Evolutionary conservation across 2,113 vertebrate species (phyloP).

Genomic region (Perca flavescens): DNA sequence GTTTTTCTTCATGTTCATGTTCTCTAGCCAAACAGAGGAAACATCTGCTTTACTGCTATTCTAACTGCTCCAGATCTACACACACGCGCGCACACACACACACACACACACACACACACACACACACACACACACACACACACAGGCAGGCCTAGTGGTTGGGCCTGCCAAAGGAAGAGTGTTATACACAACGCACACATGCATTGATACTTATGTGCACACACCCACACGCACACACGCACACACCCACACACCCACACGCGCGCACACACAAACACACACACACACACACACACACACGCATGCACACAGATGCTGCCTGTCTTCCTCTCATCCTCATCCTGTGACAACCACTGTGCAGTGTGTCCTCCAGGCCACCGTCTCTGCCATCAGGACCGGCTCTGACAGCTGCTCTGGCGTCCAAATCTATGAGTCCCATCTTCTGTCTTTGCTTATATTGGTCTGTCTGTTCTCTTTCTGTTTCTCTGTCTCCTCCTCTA

Average conservation of each 20-base stretch:
- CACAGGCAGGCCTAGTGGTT: conserved; percentile 49
- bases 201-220: conserved; percentile 41
- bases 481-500: background rate
- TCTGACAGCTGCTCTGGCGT: conserved; percentile 60
- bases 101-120: conserved; percentile 26
- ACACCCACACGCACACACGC: conserved; percentile 22
- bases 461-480: background rate
- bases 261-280: conserved; percentile 22
- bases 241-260: conserved; percentile 37
- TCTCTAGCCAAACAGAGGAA: conserved; percentile 78
- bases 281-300: too few species aligned
- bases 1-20: conserved; percentile 68
- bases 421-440: conserved; percentile 21
- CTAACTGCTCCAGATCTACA: conserved; percentile 78
- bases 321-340: conserved; percentile 67
- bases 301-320: conserved; percentile 55
- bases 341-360: conserved; percentile 66
- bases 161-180: conserved; percentile 64
- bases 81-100: conserved; percentile 57
- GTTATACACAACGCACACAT: conserved; percentile 53
- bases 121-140: conserved; percentile 12
- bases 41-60: conserved; percentile 82
- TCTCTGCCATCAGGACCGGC: conserved; percentile 46
- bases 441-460: conserved; percentile 8
- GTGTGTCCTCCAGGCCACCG: conserved; percentile 32